Conservation (phyloP, 2,113 vertebrate genomes). For the Periophthalmodon schlosseri region DNA sequence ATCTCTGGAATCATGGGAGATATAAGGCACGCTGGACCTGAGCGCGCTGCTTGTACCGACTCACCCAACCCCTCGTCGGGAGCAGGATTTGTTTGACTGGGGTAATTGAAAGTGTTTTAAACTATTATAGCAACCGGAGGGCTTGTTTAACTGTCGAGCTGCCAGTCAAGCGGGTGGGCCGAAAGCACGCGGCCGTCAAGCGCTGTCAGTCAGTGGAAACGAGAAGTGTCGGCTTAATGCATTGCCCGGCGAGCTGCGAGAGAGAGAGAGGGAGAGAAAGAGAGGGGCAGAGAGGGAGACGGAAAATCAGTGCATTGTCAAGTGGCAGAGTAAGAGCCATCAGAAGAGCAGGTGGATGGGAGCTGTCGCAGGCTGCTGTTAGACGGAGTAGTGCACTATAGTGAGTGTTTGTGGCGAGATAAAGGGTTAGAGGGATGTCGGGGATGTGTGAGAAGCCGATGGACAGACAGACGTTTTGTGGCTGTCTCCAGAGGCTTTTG, state of each 20-base stretch:
- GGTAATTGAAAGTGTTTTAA: conserved; percentile 99
- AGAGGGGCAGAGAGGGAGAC: conserved; percentile 28
- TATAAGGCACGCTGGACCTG: conserved; percentile 38
- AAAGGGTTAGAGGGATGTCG: conserved; percentile 9
- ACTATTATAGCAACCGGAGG: conserved; percentile 99
- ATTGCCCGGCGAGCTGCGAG: conserved; percentile 83
- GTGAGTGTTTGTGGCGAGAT: neutral
- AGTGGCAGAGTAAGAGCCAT: conserved; percentile 86
- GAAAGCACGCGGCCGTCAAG: conserved; percentile 95
- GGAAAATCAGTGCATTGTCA: conserved; percentile 98
- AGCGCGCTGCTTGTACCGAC: conserved; percentile 66
- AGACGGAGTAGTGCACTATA: conserved; percentile 28
- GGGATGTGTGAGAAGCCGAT: conserved; percentile 28
- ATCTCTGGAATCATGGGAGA: conserved; percentile 51
- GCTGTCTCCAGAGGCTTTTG: conserved; percentile 52
- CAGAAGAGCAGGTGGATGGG: conserved; percentile 90
- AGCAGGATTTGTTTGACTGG: conserved; percentile 98
- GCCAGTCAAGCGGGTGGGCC: conserved; percentile 93
- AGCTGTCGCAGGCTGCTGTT: conserved; percentile 83
- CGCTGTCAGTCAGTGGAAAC: conserved; percentile 99
- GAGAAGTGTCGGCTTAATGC: conserved; percentile 99
- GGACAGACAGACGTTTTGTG: conserved; percentile 72
- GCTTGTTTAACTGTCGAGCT: conserved; percentile 99
- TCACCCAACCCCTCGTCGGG: conserved; percentile 85
- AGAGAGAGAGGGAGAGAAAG: conserved; percentile 5